Percentiles rank a stretch among this genome's conserved stretches.
Evolutionary conservation across 2,888 invertebrate genomes (phyloP).

Genomic region (Bellardia bayeri): DNA sequence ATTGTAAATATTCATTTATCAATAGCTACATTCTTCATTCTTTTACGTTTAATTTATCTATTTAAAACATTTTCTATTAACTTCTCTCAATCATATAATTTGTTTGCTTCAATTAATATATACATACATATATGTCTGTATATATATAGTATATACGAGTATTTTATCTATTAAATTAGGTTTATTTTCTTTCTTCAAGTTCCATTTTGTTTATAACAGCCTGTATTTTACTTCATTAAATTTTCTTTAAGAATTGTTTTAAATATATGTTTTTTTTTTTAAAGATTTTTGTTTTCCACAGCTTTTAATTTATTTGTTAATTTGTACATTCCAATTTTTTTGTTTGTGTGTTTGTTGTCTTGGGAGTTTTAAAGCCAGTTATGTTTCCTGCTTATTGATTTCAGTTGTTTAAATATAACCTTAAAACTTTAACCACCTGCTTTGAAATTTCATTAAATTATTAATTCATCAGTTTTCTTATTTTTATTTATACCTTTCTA

Average conservation of each 20-base stretch:
- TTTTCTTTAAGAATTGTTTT: constrained; percentile 77
- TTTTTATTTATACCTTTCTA: neutral
- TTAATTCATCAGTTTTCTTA: constrained; percentile 38
- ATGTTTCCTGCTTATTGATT: constrained; percentile 65
- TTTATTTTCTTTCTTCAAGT: constrained; percentile 74
- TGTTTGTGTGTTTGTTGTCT: constrained; percentile 4
- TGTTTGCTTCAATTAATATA: constrained; percentile 76
- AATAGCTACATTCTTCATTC: neutral
- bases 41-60: neutral
- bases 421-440: constrained; percentile 50
- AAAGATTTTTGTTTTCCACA: constrained; percentile 54
- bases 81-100: constrained; percentile 5
- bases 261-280: constrained; percentile 66
- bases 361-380: constrained; percentile 64
- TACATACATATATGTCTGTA: constrained; percentile 64
- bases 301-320: constrained; percentile 51
- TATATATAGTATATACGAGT: constrained; percentile 3
- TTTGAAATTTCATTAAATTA: constrained; percentile 45
- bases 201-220: constrained; percentile 73
- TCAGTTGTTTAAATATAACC: constrained; percentile 43
- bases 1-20: neutral
- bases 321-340: constrained; percentile 72
- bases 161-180: constrained; percentile 68
- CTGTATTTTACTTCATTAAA: constrained; percentile 77
- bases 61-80: constrained; percentile 2